A percentile compares a stretch with the other conserved stretches of the same genome.
Evolutionary conservation across 2,113 vertebrate genomes (phyloP).

Genomic region (Desmodus rotundus): DNA sequence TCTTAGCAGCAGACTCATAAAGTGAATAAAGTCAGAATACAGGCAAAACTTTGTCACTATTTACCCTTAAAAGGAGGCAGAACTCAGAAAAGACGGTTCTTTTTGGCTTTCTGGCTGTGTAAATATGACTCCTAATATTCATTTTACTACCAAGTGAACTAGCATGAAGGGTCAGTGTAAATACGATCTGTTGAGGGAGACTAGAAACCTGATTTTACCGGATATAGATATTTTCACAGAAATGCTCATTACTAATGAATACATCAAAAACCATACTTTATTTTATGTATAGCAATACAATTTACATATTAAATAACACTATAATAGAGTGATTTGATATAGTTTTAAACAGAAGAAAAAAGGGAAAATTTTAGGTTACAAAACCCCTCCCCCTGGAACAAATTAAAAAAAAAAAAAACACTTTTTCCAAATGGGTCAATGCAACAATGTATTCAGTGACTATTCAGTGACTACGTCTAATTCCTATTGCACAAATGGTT

Average conservation of each 20-base stretch:
- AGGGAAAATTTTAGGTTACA: constrained; percentile 88
- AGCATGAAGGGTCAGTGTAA: background rate
- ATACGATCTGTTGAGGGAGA: background rate
- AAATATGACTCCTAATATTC: background rate
- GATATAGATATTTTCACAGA: constrained; percentile 28
- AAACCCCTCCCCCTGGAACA: constrained; percentile 82
- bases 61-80: background rate
- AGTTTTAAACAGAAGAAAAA: constrained; percentile 92
- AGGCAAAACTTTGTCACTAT: background rate
- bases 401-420: constrained; percentile 72
- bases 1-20: background rate
- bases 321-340: constrained; percentile 98
- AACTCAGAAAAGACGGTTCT: background rate
- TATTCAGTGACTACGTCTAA: constrained; percentile 86
- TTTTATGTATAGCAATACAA: constrained; percentile 99
- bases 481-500: constrained; percentile 87
- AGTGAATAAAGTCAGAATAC: background rate
- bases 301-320: constrained; percentile 99
- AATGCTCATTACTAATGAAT: constrained; percentile 79
- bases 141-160: background rate
- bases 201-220: background rate
- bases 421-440: constrained; percentile 85
- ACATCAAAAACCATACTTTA: constrained; percentile 99
- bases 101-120: background rate
- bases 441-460: constrained; percentile 84